Conservation (phyloP, 1,140 invertebrate genomes). For the Platorchestia sp. region DNA sequence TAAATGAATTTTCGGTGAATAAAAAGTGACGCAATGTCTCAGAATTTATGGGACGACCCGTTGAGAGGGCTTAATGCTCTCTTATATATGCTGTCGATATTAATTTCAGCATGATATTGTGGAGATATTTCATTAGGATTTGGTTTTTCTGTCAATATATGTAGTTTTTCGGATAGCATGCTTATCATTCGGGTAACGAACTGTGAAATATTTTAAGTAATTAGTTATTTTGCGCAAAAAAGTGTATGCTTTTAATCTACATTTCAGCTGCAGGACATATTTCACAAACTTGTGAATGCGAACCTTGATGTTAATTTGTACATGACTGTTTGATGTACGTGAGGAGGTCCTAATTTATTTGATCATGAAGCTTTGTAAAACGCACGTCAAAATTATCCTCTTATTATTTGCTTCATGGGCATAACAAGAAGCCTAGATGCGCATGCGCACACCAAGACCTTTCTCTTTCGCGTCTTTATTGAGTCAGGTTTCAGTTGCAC, state of each 20-base stretch:
- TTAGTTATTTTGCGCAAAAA: background rate
- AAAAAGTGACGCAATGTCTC: background rate
- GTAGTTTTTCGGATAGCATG: no score
- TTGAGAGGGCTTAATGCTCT: background rate
- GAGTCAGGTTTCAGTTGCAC: background rate
- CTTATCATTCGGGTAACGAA: background rate
- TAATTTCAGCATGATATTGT: background rate
- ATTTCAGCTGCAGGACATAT: background rate
- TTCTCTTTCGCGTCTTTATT: background rate
- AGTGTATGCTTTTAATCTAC: background rate
- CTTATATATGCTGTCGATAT: background rate
- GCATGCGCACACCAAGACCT: background rate
- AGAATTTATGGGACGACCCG: background rate
- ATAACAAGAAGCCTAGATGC: background rate
- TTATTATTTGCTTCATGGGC: background rate
- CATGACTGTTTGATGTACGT: background rate
- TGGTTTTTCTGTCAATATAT: background rate
- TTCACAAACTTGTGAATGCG: no score
- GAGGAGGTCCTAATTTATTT: background rate
- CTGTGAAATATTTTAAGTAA: background rate
- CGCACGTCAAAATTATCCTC: background rate
- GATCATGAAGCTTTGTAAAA: background rate
- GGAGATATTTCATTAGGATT: background rate
- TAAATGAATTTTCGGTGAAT: background rate
- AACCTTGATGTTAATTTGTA: background rate